These are phyloP conservation scores for Oncopodura yosiiana DNA, from an alignment of 1,140 invertebrate genomes.

Conservation along the genomic window DNA sequence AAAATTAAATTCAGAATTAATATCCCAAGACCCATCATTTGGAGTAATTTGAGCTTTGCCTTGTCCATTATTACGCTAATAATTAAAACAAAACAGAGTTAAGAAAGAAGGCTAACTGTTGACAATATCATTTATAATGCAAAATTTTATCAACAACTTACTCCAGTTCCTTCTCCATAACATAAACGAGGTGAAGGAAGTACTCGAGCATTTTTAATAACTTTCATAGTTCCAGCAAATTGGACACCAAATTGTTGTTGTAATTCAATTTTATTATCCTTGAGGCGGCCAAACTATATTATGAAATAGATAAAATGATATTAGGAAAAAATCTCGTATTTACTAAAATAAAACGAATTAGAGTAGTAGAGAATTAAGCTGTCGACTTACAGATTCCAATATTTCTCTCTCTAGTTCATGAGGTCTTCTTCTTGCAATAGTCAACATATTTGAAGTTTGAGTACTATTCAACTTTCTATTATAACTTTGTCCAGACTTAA, in stretches of 20 bases:
- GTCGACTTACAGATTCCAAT: neutral
- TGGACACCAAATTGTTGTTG: conserved; percentile 1
- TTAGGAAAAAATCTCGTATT: too few relatives aligned
- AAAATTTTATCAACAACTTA: neutral
- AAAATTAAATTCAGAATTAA: conserved; percentile 19
- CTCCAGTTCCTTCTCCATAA: conserved; percentile 11
- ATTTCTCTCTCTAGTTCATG: conserved; percentile 3
- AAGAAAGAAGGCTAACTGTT: too few relatives aligned
- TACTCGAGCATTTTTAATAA: conserved; percentile 14
- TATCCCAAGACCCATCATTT: conserved; percentile 21
- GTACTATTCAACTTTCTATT: conserved; percentile 24
- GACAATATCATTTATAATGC: too few relatives aligned
- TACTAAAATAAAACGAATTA: neutral
- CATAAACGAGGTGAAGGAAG: conserved; percentile 16
- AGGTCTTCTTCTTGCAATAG: conserved; percentile 11
- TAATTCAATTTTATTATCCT: too few relatives aligned
- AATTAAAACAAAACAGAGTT: too few relatives aligned
- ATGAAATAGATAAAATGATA: too few relatives aligned
- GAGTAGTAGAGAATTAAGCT: neutral
- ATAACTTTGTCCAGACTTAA: conserved; percentile 26
- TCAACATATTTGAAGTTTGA: conserved; percentile 21
- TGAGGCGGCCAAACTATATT: too few relatives aligned
- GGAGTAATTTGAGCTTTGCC: conserved; percentile 8
- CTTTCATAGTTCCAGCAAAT: too few relatives aligned
- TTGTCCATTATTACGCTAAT: neutral